A percentile compares a stretch with the other conserved stretches of the same genome.
Evolutionary conservation across 2,888 invertebrate species (phyloP).

Genomic region (Oxytorus armatus): DNA sequence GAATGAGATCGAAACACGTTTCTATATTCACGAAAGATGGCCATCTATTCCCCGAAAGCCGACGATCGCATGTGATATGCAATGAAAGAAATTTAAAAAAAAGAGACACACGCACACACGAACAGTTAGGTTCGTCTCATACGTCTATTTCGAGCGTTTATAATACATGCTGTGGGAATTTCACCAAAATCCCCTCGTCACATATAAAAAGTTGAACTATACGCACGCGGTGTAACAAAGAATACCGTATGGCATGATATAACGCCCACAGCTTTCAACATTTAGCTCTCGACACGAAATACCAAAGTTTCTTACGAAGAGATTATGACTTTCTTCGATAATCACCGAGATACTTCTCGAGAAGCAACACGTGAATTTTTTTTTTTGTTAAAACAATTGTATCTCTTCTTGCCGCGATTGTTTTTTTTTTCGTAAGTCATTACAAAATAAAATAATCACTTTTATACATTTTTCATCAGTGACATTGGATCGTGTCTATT

Average conservation of each 20-base stretch:
- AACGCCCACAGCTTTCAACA: slow-evolving; percentile 11
- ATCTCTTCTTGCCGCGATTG: too few species aligned
- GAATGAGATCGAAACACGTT: too few species aligned
- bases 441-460: too few species aligned
- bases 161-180: slow-evolving; percentile 40
- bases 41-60: slow-evolving; percentile 47
- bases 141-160: slow-evolving; percentile 29
- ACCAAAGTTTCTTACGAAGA: slow-evolving; percentile 15
- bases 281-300: slow-evolving; percentile 17
- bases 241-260: slow-evolving; percentile 26
- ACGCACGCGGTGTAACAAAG: slow-evolving; percentile 12
- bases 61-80: slow-evolving; percentile 53
- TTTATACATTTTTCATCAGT: too few species aligned
- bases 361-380: not conserved
- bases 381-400: too few species aligned
- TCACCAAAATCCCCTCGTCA: slow-evolving; percentile 22
- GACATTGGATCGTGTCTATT: too few species aligned
- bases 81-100: slow-evolving; percentile 19
- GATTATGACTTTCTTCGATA: not conserved
- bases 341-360: not conserved
- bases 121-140: slow-evolving; percentile 23
- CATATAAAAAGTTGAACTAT: slow-evolving; percentile 11
- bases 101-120: not conserved
- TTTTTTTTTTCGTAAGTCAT: too few species aligned
- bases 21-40: too few species aligned